These are phyloP conservation scores for Glyphotaelius pellucidus DNA, from an alignment of 2,888 invertebrate genomes.

Conservation along the genomic window DNA sequence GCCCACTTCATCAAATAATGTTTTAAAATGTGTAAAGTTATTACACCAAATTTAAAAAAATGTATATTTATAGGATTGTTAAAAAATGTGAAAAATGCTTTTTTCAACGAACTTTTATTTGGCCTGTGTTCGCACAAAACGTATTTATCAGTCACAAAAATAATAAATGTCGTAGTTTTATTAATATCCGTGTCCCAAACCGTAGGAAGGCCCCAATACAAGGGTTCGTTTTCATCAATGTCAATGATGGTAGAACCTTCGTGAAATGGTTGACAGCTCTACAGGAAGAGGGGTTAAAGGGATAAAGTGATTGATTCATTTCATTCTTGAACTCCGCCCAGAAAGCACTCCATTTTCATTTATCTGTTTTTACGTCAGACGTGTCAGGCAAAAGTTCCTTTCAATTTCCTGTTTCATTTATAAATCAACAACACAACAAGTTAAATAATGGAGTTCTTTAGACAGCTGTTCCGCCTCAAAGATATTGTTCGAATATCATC, in stretches of 20 bases:
- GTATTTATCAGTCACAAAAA: background rate
- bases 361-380: background rate
- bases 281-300: background rate
- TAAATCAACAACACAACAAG: background rate
- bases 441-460: background rate
- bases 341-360: background rate
- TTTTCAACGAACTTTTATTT: background rate
- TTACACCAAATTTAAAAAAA: too few species aligned
- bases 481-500: background rate
- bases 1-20: too few species aligned
- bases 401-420: background rate
- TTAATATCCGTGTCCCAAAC: background rate
- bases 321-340: background rate
- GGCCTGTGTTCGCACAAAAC: background rate
- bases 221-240: background rate
- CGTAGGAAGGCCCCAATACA: background rate
- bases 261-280: background rate
- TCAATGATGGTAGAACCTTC: background rate
- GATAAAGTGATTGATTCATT: constrained; percentile 2
- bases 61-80: too few species aligned
- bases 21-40: too few species aligned
- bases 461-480: background rate
- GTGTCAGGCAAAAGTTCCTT: background rate
- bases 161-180: background rate
- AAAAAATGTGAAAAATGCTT: background rate